These are phyloP conservation scores for Hirundichthys speculiger DNA, from an alignment of 2,113 vertebrate genomes.

Conservation along the genomic window DNA sequence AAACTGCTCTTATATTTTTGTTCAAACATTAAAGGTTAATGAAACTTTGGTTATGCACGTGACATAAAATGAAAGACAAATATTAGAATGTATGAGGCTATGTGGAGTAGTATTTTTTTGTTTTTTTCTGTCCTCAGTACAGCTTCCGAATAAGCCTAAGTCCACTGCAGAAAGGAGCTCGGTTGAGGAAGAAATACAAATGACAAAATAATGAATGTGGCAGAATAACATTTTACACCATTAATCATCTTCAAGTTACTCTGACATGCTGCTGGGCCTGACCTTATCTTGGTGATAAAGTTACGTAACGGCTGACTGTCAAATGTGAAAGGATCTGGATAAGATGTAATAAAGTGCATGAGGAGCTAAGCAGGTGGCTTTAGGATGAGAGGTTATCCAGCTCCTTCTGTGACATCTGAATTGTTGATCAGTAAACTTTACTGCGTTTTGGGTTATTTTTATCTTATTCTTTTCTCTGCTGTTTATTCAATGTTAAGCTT, in stretches of 20 bases:
- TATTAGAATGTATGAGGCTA: not conserved
- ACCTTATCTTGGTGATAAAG: not conserved
- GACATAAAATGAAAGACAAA: not conserved
- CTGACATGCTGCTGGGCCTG: not conserved
- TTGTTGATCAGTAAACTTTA: not conserved
- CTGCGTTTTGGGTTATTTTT: not conserved
- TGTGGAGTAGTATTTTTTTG: not conserved
- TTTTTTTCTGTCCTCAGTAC: not conserved
- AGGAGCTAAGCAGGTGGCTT: not conserved
- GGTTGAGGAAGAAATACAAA: not conserved
- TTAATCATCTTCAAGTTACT: not conserved
- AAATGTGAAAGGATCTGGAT: not conserved
- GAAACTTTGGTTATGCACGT: not conserved
- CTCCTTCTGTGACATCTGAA: not conserved
- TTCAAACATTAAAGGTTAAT: slow-evolving; percentile 1
- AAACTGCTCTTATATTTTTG: not conserved
- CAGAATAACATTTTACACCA: no score
- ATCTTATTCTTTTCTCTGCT: no score
- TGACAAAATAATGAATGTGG: slow-evolving; percentile 1
- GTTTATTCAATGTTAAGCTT: no score
- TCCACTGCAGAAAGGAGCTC: not conserved
- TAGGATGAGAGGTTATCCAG: not conserved
- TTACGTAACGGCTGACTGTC: not conserved
- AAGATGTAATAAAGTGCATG: slow-evolving; percentile 4
- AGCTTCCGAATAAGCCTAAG: slow-evolving; percentile 9